Conservation (phyloP, 2,113 vertebrate species). For the Lipophrys pholis region DNA sequence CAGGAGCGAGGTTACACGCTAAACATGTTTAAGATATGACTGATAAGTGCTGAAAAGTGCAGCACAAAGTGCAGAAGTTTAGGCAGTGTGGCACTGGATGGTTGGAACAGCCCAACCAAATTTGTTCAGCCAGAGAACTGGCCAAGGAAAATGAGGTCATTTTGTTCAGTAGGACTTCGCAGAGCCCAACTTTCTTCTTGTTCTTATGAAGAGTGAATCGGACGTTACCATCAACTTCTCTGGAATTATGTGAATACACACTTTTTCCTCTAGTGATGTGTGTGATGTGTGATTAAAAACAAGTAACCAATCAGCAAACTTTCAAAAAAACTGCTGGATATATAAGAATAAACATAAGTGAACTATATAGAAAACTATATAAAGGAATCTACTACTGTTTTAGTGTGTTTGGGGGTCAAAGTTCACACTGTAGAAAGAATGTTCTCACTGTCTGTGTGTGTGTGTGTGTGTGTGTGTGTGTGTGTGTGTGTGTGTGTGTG, state of each 20-base stretch:
- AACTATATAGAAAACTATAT: slow-evolving; percentile 52
- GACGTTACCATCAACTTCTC: slow-evolving; percentile 45
- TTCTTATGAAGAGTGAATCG: neutral
- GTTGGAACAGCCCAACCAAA: too few species aligned
- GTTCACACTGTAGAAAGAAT: slow-evolving; percentile 30
- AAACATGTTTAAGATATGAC: too few species aligned
- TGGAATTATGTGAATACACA: slow-evolving; percentile 26
- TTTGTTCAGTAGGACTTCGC: too few species aligned
- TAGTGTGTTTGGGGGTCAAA: slow-evolving; percentile 41
- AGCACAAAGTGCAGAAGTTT: too few species aligned
- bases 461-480: slow-evolving; percentile 41
- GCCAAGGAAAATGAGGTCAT: too few species aligned
- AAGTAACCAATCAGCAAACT: slow-evolving; percentile 48
- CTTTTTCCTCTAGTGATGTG: slow-evolving; percentile 62
- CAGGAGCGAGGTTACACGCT: too few species aligned
- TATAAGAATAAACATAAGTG: slow-evolving; percentile 49
- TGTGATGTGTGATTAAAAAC: slow-evolving; percentile 43
- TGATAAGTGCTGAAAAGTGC: too few species aligned
- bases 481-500: too few species aligned
- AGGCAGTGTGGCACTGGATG: too few species aligned
- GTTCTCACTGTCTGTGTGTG: slow-evolving; percentile 31
- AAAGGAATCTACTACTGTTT: slow-evolving; percentile 40
- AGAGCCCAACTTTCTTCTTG: too few species aligned
- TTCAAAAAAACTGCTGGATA: slow-evolving; percentile 72
- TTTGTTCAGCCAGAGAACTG: too few species aligned